Base-by-base conservation (phyloP, 2,888 invertebrate species). In the Apodemia duryi region DNA sequence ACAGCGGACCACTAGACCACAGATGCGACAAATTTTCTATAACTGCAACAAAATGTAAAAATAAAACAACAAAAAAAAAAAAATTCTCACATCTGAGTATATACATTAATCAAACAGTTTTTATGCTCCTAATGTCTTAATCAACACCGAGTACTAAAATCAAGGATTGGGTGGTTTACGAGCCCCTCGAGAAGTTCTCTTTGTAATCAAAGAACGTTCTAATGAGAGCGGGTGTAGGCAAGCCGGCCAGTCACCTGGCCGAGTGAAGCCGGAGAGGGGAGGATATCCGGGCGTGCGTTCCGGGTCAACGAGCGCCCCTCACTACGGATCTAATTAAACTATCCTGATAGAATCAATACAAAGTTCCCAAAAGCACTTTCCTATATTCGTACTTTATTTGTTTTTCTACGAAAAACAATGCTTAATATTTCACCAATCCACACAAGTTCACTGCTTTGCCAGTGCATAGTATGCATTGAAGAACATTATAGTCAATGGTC, bases 271-370 rank as follows among this genome's bases (percentile, higher is more conserved):
- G 52, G 52, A 28, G 28, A 29, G 54, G 54, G 10, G 29, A 29
- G 3, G 54, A 21, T 51, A 51, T 51, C 51, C 51, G 51, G 51
- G 21, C 21, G 51, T 54, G 51, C 51, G 51, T 54, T 28, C 21
- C 54, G 54, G 54, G 54, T 54, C 54, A 54, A 10, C 54, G 54
- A 21, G 21, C 54, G 21, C 52, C 52, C 21, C 52, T 52, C 54
- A 54, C 54, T 54, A 29, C 54, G 54, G 54, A 54, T 54, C 54
- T 54, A 54, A 54, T 54, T 54, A 54, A 54, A 54, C 52, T 52
- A 52, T 52, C 21, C 28, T 10, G 28, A 54, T 54, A 2, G 28
- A 54, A 21, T 54, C 54, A 54, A 54, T 52, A 52, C 52, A 7
- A 52, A 52, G 52, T 21, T 52, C 13, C 52, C 52, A 0, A 28